A percentile compares a stretch with the other conserved stretches of the same genome.
These are phyloP conservation scores for Eulemur coronatus DNA, from an alignment of 2,797 vertebrate genomes.

Conservation along the genomic window DNA sequence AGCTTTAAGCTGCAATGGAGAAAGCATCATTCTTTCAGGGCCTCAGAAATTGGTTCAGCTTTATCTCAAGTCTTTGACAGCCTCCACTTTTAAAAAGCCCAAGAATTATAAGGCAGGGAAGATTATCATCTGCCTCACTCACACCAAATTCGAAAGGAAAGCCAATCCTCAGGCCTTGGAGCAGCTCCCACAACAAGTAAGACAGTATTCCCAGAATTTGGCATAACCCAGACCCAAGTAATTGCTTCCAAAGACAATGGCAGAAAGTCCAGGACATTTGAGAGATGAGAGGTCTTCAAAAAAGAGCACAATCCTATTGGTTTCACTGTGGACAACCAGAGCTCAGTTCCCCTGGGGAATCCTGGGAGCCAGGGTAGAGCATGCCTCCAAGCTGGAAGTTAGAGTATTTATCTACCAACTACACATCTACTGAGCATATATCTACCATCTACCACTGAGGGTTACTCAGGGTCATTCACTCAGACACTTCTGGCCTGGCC, in stretches of 20 bases:
- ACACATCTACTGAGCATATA: neutral
- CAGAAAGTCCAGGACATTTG: neutral
- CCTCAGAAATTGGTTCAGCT: neutral
- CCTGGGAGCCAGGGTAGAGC: neutral
- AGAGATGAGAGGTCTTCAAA: neutral
- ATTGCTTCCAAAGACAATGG: neutral
- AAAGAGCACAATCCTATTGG: neutral
- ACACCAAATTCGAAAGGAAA: neutral
- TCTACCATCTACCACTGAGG: neutral
- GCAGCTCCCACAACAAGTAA: neutral
- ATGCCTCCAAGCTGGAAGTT: neutral
- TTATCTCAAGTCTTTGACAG: neutral
- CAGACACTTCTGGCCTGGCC: neutral
- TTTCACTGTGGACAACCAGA: neutral
- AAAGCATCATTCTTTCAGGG: neutral
- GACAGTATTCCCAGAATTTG: neutral
- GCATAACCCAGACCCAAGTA: too few species aligned
- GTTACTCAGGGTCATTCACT: neutral
- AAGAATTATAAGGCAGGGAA: neutral
- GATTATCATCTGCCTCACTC: neutral
- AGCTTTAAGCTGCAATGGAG: neutral
- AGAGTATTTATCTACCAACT: neutral
- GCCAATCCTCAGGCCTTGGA: neutral
- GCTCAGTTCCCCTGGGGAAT: neutral
- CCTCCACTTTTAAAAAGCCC: neutral